Percentiles rank a stretch among this genome's conserved stretches.
phyloP scores from a whole-genome alignment of 2,113 vertebrate species.

The Callospermophilus lateralis region DNA sequence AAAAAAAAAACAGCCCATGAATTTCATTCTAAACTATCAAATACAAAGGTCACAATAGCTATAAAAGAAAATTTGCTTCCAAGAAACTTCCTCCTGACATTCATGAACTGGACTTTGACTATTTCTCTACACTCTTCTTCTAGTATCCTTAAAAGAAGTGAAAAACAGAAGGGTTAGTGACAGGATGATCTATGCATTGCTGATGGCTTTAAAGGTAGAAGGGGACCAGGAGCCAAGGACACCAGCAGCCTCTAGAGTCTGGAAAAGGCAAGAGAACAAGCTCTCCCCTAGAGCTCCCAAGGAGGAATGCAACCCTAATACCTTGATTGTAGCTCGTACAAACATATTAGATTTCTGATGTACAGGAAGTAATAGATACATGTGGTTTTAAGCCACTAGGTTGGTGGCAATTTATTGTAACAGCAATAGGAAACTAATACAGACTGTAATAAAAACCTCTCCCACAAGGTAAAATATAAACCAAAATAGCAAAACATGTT shows the following conservation, averaged over 20 bases:
- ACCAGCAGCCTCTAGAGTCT: not conserved
- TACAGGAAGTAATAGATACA: not conserved
- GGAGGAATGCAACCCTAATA: not conserved
- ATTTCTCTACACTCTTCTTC: not conserved
- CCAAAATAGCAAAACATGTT: not conserved
- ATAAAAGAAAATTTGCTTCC: not conserved
- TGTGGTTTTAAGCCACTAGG: not conserved
- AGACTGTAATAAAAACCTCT: not conserved
- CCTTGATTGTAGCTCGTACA: not conserved
- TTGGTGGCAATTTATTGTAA: not conserved
- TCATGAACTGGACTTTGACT: not conserved
- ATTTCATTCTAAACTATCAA: conserved; percentile 6
- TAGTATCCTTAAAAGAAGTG: not conserved
- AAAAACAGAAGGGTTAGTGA: not conserved
- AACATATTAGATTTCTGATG: not conserved
- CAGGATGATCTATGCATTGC: fast-evolving
- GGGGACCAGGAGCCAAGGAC: not conserved
- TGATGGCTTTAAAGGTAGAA: not conserved
- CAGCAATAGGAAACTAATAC: not conserved
- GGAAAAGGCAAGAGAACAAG: not conserved
- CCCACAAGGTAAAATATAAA: not conserved
- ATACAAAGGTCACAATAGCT: not conserved
- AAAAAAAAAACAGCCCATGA: not conserved
- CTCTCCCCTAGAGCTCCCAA: not conserved
- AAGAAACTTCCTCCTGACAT: not conserved